These are phyloP conservation scores for Drosophila setosimentum DNA, from an alignment of 2,888 invertebrate species.

Conservation along the genomic window DNA sequence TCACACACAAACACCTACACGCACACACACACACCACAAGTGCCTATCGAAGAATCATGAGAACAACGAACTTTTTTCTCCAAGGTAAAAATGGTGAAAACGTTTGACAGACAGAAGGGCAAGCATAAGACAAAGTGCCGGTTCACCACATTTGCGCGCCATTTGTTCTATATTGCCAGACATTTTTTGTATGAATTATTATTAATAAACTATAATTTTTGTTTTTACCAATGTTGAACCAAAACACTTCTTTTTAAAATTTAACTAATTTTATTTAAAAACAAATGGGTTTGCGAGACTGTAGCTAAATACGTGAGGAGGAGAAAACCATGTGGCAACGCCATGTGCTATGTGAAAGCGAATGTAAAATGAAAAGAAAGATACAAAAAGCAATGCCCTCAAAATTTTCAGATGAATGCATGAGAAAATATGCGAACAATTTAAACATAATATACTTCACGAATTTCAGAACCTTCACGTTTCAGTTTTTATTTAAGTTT, in stretches of 20 bases:
- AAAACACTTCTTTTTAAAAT: neutral
- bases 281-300: slow-evolving; percentile 38
- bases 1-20: slow-evolving; percentile 39
- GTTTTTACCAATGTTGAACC: neutral
- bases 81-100: slow-evolving; percentile 65
- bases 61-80: slow-evolving; percentile 75
- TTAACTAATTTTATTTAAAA: slow-evolving; percentile 12
- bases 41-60: slow-evolving; percentile 56
- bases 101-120: slow-evolving; percentile 36
- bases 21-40: slow-evolving; percentile 39
- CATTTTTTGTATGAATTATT: neutral
- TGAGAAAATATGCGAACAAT: slow-evolving; percentile 28
- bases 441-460: slow-evolving; percentile 23
- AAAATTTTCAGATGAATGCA: slow-evolving; percentile 40
- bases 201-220: neutral
- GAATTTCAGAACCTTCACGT: slow-evolving; percentile 21
- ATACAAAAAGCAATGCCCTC: slow-evolving; percentile 75
- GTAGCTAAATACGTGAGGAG: slow-evolving; percentile 30
- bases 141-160: slow-evolving; percentile 77
- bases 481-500: slow-evolving; percentile 1
- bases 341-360: slow-evolving; percentile 73
- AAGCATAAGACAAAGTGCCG: slow-evolving; percentile 70
- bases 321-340: slow-evolving; percentile 71
- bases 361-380: slow-evolving; percentile 67
- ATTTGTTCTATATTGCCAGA: slow-evolving; percentile 60